Evolutionary conservation across 2,797 vertebrate species (phyloP), one percentile per base, ranked within the genome.

Genomic region (Otolemur crassicaudatus): DNA sequence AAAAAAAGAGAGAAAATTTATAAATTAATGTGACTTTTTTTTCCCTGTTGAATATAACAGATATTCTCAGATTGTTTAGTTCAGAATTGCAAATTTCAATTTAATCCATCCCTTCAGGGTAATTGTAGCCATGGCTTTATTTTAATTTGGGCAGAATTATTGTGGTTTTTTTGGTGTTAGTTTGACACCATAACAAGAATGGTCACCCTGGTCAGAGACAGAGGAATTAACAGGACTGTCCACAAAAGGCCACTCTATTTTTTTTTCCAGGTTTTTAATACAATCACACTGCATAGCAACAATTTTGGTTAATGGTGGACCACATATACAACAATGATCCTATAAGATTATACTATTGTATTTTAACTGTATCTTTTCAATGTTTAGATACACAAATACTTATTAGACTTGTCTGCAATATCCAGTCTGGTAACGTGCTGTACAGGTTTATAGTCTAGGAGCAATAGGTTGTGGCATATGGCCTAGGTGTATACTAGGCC

Each of bases 141-240:
- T 95, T 96, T 94, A 83, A 94, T 80, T 80, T 72, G 69, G 61
- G 69, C 46, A 98, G 10, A 88, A 43, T 46, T 61, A 88, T 83
- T 34, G 53, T 46, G 4, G 1, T 81, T 79, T 89, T 83, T 80
- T 53, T 16, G 49, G 7, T 94, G 27, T 90, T 56, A 25, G 5
- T 91, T 91, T 89, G 65, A 60, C 81, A 37, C 20, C 29, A 22
- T 53, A 34, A 58, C 20, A 73, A 34, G 49, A 80, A 63, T 29
- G 25, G 2, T 43, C 29, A 49, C 0, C 11, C 1, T 6, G 25
- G 3, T 23, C 65, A 88, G 49, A 34, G 90, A 23, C 25, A 77
- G 72, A 87, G 80, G 65, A 37, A 46, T 67, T 14, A 72, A 13
- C 31, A 85, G 65, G 49, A 73, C 25, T 25, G 17, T 91, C 16